Evolutionary conservation across 2,113 vertebrate species (phyloP), one percentile per base, ranked within the genome.

Genomic region (Rhabdornis inornatus): DNA sequence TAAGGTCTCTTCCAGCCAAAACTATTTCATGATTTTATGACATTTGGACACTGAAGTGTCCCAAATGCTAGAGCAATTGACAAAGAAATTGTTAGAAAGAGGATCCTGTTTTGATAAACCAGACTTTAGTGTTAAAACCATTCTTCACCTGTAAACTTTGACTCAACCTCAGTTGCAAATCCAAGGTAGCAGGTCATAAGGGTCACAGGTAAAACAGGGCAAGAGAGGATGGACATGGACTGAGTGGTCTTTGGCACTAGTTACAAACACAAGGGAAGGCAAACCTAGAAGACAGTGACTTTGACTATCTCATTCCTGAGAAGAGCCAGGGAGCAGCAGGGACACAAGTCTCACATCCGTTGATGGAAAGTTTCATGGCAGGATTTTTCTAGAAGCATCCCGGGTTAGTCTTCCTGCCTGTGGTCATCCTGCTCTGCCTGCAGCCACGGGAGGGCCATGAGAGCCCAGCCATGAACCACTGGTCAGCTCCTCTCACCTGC

Each of bases 41-140:
- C 6, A 5, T 80, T 83, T 65, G 31, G 68, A 64, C 53, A 65
- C 18, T 31, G 22, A 76, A 44, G 22, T 13, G 16, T 64, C 75
- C 50, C 8, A 5, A 56, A 15, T 20, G 10, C 71, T 83, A 56
- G 13, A 91, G 59, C 37, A 81, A 77, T 24, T 31, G 30, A 30
- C 56, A 21, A n/a, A 49, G 55, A 83, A 92, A 39, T 78, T 37
- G 74, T 94, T 83, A 87, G 83, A 82, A 91, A 92, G n/a, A 22
- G 33, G 42, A 39, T 87, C 35, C 57, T 74, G 56, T 30, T 87
- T 78, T 33, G 24, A 17, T 70, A 78, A 82, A 45, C 42, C 19
- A 49, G 12, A 3, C 53, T 90, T 70, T 90, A n/a, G 13, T 30
- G 24, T 53, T 47, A 52, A 33, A 49, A 22, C 53, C 4, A n/a